Conservation (phyloP, 2,113 vertebrate species). For the Lathamus discolor region DNA sequence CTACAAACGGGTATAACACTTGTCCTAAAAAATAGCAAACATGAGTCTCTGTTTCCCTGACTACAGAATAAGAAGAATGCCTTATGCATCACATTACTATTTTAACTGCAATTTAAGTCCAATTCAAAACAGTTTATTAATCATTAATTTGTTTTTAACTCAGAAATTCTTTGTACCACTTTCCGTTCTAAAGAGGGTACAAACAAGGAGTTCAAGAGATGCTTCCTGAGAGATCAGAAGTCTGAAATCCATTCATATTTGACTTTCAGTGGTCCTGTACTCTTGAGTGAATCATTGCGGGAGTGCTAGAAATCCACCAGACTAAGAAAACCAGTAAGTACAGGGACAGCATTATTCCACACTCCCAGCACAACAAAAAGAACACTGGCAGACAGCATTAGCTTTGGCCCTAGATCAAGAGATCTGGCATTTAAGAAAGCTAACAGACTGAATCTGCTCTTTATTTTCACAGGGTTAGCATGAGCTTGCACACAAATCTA, state of each 20-base stretch:
- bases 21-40: neutral
- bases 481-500: neutral
- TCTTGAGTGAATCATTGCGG: neutral
- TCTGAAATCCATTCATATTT: neutral
- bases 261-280: neutral
- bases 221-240: neutral
- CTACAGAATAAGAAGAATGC: neutral
- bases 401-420: neutral
- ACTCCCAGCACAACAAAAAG: neutral
- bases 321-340: neutral
- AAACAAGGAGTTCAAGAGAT: neutral
- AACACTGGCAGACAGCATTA: neutral
- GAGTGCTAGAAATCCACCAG: neutral
- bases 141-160: neutral
- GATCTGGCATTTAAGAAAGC: neutral
- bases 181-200: neutral
- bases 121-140: neutral
- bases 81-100: neutral
- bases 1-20: neutral
- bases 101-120: neutral
- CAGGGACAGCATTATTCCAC: neutral
- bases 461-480: neutral
- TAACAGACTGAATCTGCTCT: neutral
- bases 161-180: neutral
- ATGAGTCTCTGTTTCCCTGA: neutral